phyloP scores from a whole-genome alignment of 2,797 vertebrate species.

The Lacerta bilineata region DNA sequence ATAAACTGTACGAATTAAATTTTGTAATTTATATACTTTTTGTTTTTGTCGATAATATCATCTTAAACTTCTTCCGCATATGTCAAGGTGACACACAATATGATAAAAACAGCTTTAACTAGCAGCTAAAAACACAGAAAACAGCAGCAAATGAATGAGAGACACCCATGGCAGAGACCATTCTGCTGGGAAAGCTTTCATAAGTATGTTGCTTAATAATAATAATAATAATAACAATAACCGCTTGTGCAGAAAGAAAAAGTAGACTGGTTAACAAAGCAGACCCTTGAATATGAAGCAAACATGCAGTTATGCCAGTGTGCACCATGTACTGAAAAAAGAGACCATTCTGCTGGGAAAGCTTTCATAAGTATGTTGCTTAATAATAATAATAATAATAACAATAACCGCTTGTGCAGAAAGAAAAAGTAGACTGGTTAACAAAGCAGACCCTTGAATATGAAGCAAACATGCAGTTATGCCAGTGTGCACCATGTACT shows the following conservation, averaged over 20 bases:
- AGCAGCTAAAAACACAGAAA: background rate
- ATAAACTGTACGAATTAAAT: constrained; percentile 85
- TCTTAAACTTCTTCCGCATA: too few relatives aligned
- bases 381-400: too few relatives aligned
- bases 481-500: background rate
- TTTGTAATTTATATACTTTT: background rate
- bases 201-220: too few relatives aligned
- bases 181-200: too few relatives aligned
- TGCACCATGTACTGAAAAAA: background rate
- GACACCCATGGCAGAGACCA: background rate
- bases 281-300: background rate
- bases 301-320: background rate
- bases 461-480: background rate
- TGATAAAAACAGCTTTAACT: too few relatives aligned
- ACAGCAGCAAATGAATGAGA: background rate
- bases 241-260: background rate
- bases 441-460: background rate
- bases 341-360: too few relatives aligned
- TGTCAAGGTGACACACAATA: background rate
- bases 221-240: too few relatives aligned
- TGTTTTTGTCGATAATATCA: too few relatives aligned
- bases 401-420: background rate
- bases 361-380: too few relatives aligned
- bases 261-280: constrained; percentile 23
- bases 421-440: constrained; percentile 4